Conservation (phyloP, 2,888 invertebrate species). For the Scelioninae gen. 1 region DNA sequence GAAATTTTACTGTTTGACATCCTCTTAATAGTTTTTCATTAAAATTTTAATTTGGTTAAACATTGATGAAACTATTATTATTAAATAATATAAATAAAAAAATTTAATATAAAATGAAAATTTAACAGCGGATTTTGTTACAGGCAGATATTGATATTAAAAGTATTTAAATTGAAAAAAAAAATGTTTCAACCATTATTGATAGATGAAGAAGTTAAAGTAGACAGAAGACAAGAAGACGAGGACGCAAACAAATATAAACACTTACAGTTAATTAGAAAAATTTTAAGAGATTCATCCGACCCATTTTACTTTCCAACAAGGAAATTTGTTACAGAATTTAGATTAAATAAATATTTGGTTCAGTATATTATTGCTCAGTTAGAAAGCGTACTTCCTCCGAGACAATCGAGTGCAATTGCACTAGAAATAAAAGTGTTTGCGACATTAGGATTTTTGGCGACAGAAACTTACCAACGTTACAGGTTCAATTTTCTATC, state of each 20-base stretch:
- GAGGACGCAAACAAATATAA: neutral
- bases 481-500: neutral
- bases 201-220: neutral
- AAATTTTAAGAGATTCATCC: neutral
- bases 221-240: neutral
- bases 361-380: neutral
- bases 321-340: slow-evolving; percentile 1
- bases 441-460: neutral
- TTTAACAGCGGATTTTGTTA: too few species aligned
- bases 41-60: too few species aligned
- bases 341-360: neutral
- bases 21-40: too few species aligned
- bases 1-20: too few species aligned
- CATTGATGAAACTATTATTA: too few species aligned
- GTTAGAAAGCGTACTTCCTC: neutral
- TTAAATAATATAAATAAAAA: too few species aligned
- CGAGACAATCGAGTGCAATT: neutral
- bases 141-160: too few species aligned
- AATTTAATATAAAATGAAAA: too few species aligned
- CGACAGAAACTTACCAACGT: slow-evolving; percentile 8
- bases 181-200: neutral
- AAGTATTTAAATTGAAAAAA: neutral
- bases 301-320: slow-evolving; percentile 4
- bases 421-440: slow-evolving; percentile 1
- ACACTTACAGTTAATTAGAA: neutral